Conservation (phyloP, 2,888 invertebrate genomes). For the Orthonevra nobilis region DNA sequence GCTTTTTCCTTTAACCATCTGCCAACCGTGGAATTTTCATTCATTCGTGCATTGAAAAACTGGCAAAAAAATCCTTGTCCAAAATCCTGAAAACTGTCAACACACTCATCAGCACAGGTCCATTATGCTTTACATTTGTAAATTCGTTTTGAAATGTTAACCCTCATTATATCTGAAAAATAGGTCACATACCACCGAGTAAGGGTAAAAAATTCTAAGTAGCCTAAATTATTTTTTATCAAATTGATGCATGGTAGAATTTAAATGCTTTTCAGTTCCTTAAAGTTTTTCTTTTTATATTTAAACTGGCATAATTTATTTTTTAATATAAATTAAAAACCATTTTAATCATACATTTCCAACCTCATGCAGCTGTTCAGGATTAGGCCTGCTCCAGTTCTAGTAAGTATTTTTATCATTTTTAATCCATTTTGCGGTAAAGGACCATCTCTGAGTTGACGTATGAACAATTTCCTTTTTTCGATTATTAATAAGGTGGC, state of each 20-base stretch:
- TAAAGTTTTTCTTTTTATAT: background rate
- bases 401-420: slow-evolving; percentile 90
- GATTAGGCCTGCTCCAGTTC: slow-evolving; percentile 98
- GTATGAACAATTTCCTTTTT: slow-evolving; percentile 8
- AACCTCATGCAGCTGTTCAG: slow-evolving; percentile 90
- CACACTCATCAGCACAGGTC: slow-evolving; percentile 22
- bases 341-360: slow-evolving; percentile 55
- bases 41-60: too few relatives aligned
- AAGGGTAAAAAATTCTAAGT: slow-evolving; percentile 1
- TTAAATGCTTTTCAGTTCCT: background rate
- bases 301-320: slow-evolving; percentile 17
- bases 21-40: too few relatives aligned
- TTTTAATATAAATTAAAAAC: slow-evolving; percentile 20
- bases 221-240: too few relatives aligned
- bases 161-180: slow-evolving; percentile 27
- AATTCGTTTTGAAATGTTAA: slow-evolving; percentile 14
- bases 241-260: slow-evolving; percentile 29
- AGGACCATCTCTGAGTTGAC: background rate
- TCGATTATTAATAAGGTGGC: slow-evolving; percentile 14
- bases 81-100: slow-evolving; percentile 27
- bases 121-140: too few relatives aligned
- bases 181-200: slow-evolving; percentile 24
- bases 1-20: background rate
- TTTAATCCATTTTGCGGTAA: slow-evolving; percentile 15
- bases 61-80: slow-evolving; percentile 37